Base-by-base conservation (phyloP, 2,888 invertebrate species). In the Melipona beecheii region DNA sequence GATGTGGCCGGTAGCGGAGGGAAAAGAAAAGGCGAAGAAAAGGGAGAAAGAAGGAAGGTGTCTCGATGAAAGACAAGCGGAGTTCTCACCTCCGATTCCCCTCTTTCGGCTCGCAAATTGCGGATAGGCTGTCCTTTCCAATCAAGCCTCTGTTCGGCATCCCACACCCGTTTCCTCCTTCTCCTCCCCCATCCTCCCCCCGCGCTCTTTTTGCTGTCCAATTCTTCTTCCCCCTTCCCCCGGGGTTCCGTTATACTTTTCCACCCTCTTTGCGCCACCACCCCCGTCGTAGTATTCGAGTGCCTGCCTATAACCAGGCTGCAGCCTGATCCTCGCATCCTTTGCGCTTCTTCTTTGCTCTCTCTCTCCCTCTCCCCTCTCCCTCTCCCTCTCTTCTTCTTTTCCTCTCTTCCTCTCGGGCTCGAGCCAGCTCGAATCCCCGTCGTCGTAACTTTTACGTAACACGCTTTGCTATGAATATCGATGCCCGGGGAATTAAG, bases 51-150 rank as follows among this genome's bases (percentile, higher is more conserved):
- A 82, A 87, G 86, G 84, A 82, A 88, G 87, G 90, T 87, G 90
- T 87, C 86, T 79, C 87, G 87, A 89, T 89, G 90, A 90, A 90
- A 92, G 91, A 91, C 92, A 90, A 92, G 89, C 90, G 89, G 64
- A 92, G 87, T 91, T 92, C 89, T 90, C 92, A 92, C 91, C 90
- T 92, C 84, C 85, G 79, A 79, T 75, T 72, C 83, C 82, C 76
- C 80, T 78, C 86, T 82, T 76, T 81, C 72, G 79, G 75, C 85
- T 91, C 90, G 90, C 90, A 92, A 92, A 92, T 92, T 92, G 90
- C 93, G 90, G 89, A 91, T 92, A 92, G 91, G 90, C 90, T 92
- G 93, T 92, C 93, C 90, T 92, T 92, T 92, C 92, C 92, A 92
- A 93, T 92, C 93, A 92, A 89, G 87, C 84, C 84, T 24, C 65